Conservation (phyloP, 2,888 invertebrate genomes). For the Antheraea assamensis region DNA sequence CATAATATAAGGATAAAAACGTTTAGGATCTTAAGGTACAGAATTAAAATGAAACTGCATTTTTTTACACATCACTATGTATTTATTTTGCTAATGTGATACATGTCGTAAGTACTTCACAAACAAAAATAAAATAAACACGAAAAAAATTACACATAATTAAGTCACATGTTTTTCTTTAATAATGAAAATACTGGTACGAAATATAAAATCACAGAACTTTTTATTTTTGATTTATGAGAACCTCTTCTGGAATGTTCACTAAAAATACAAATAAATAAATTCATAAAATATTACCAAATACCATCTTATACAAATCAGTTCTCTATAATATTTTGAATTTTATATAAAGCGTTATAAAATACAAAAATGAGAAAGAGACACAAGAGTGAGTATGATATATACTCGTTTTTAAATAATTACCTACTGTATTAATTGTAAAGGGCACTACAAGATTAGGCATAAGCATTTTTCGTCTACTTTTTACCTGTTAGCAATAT, state of each 20-base stretch:
- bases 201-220: not conserved
- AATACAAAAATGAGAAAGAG: not conserved
- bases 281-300: not conserved
- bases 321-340: not conserved
- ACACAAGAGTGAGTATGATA: not conserved
- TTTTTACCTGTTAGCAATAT: not conserved
- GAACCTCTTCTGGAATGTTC: constrained; percentile 27
- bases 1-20: not conserved
- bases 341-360: not conserved
- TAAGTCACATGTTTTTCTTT: not conserved
- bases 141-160: not conserved
- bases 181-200: constrained; percentile 1
- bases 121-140: not conserved
- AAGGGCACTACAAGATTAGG: not conserved
- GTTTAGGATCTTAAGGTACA: not conserved
- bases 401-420: not conserved
- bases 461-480: not conserved
- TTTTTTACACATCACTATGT: not conserved
- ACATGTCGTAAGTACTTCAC: not conserved
- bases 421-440: not conserved
- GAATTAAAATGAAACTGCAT: not conserved
- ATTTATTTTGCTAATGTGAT: constrained; percentile 5
- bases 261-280: not conserved
- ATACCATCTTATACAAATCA: not conserved
- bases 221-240: not conserved